phyloP scores from a whole-genome alignment of 2,888 invertebrate species.

The Ganaspis brasiliensis region DNA sequence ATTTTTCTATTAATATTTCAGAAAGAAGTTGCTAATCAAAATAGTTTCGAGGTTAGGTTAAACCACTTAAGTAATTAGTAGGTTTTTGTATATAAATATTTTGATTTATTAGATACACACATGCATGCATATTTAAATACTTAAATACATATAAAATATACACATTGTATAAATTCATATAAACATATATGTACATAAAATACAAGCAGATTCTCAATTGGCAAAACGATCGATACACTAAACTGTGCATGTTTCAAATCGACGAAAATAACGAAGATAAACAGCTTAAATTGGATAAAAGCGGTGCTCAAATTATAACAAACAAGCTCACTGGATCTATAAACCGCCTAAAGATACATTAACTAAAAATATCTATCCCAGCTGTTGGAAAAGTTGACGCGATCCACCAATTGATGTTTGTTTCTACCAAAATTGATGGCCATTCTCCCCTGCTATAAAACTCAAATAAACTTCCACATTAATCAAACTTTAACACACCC shows the following conservation, averaged over 20 bases:
- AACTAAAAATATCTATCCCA: conserved; percentile 24
- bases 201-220: not conserved
- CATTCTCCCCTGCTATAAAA: conserved; percentile 12
- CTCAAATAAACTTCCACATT: conserved; percentile 35
- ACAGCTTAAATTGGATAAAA: conserved; percentile 39
- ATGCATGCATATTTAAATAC: too few species aligned
- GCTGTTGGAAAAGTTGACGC: conserved; percentile 32
- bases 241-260: conserved; percentile 35
- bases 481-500: conserved; percentile 10
- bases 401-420: conserved; percentile 36
- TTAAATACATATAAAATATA: too few species aligned
- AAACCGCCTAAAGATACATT: conserved; percentile 39
- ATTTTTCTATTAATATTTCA: too few species aligned
- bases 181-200: not conserved
- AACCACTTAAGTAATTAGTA: too few species aligned
- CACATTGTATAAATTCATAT: too few species aligned
- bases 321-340: conserved; percentile 37
- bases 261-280: conserved; percentile 40
- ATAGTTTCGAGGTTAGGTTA: too few species aligned
- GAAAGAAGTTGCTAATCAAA: too few species aligned
- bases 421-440: conserved; percentile 33
- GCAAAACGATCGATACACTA: conserved; percentile 27
- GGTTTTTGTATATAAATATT: too few species aligned
- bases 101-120: too few species aligned
- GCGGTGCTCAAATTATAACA: conserved; percentile 34